phyloP scores from a whole-genome alignment of 1,140 invertebrate species.

The Drosophila sulfurigaster region DNA sequence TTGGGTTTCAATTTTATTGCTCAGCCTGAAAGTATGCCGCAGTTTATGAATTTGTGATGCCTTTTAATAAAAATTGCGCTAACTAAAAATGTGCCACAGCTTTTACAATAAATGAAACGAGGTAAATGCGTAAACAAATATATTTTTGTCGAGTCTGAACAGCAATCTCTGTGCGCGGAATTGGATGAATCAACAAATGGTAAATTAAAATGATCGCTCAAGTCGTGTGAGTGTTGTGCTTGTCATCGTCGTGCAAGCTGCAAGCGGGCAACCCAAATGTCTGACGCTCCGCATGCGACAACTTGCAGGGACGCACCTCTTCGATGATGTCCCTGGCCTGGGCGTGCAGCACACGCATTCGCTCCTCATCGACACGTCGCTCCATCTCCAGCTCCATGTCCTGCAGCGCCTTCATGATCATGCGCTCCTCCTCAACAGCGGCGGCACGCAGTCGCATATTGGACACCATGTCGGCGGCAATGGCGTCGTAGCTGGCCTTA shows the following conservation, averaged over 20 bases:
- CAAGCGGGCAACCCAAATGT: slow-evolving; percentile 42
- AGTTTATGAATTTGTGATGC: neutral
- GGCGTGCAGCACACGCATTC: slow-evolving; percentile 52
- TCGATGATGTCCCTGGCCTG: slow-evolving; percentile 44
- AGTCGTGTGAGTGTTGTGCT: slow-evolving; percentile 13
- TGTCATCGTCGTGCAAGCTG: neutral
- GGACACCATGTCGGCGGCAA: slow-evolving; percentile 18
- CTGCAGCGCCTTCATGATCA: slow-evolving; percentile 24
- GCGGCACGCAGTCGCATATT: slow-evolving; percentile 7
- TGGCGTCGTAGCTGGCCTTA: slow-evolving; percentile 7
- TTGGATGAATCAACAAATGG: slow-evolving; percentile 14
- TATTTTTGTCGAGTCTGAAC: neutral
- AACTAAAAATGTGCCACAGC: neutral
- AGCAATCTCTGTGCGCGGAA: slow-evolving; percentile 2
- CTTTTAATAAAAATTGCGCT: too few species aligned
- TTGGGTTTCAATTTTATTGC: too few species aligned
- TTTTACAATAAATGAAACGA: neutral
- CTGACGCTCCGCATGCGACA: slow-evolving; percentile 36
- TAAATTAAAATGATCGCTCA: neutral
- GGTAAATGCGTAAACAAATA: slow-evolving; percentile 21
- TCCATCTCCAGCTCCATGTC: slow-evolving; percentile 50
- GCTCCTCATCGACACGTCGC: slow-evolving; percentile 43
- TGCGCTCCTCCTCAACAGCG: slow-evolving; percentile 41
- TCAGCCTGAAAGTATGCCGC: neutral
- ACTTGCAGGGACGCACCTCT: slow-evolving; percentile 38